Base-by-base conservation (phyloP, 2,888 invertebrate genomes). In the Balanococcus diminutus region DNA sequence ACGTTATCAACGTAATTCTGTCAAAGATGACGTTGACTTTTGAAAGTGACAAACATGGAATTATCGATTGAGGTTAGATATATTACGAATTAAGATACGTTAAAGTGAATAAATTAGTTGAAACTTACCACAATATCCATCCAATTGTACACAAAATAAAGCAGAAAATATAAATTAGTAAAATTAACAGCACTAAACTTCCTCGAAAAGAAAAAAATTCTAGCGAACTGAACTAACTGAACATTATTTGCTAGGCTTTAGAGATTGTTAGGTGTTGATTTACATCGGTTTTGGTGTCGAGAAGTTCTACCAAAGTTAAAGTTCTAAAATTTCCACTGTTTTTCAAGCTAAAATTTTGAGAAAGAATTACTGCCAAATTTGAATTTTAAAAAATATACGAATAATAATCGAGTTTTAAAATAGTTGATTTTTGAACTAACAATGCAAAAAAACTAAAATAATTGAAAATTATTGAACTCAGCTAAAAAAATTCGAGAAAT, bases 121-220 rank as follows among this genome's bases (percentile, higher is more conserved):
- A 67, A 22, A 81, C 82, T 82, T 56, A 82, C 82, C 82, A 31
- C 82, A 82, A 82, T 82, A 82, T 46, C 82, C 82, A 82, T 82
- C 32, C 82, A 82, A 82, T 82, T 46, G n/a, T 56, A 82, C 75
- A 75, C 75, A 32, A 32, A 75, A 75, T 16, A 75, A 75, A 67
- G 14, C 25, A 67, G 28, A 9, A 25, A 67, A 67, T 67, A 28
- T 28, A 14, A 19, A 6, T 46, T 67, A 67, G 28, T 67, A 28
- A 67, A 14, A 67, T 28, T 19, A 19, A 51, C 51, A 51, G 51
- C 51, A 51, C 51, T 19, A n/a, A 51, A 25, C 67, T 67, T 28
- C 31, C 28, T 28, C 67, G 25, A 67, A 31, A 67, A 4, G 67
- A 28, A 51, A 51, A 51, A 67, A 31, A 28, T 67, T 67, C 31